A percentile compares a stretch with the other conserved stretches of the same genome.
phyloP scores from a whole-genome alignment of 2,113 vertebrate species.

The Poeciliopsis retropinna region DNA sequence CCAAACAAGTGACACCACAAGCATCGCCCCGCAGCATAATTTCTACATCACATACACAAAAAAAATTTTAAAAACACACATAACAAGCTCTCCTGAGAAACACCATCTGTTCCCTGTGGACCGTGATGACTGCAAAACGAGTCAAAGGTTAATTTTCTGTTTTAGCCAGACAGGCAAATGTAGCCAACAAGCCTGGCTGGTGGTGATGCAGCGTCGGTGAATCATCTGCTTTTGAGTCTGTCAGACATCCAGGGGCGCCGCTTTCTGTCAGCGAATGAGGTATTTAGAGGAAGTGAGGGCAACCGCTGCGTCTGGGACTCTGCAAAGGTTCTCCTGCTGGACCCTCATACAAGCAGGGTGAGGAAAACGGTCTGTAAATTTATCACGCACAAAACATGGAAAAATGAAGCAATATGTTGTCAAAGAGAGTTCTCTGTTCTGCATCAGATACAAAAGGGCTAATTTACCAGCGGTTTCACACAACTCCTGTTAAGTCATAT shows the following conservation, averaged over 20 bases:
- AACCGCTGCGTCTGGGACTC: slow-evolving; percentile 55
- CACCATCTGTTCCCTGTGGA: slow-evolving; percentile 61
- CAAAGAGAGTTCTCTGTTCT: background rate
- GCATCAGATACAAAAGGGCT: background rate
- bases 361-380: slow-evolving; percentile 55
- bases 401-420: slow-evolving; percentile 21
- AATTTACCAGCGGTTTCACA: background rate
- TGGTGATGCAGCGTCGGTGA: slow-evolving; percentile 39
- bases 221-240: slow-evolving; percentile 57
- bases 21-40: slow-evolving; percentile 32
- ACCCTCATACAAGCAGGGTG: slow-evolving; percentile 51
- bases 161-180: slow-evolving; percentile 32
- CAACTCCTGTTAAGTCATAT: background rate
- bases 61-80: slow-evolving; percentile 61
- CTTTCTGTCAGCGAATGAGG: slow-evolving; percentile 58
- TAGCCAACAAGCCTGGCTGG: slow-evolving; percentile 13
- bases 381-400: slow-evolving; percentile 45
- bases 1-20: slow-evolving; percentile 17
- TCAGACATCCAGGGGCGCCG: slow-evolving; percentile 45
- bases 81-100: slow-evolving; percentile 54
- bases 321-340: slow-evolving; percentile 55
- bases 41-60: slow-evolving; percentile 48
- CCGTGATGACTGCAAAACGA: slow-evolving; percentile 39
- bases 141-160: slow-evolving; percentile 60
- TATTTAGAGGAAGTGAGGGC: slow-evolving; percentile 57